Evolutionary conservation across 2,113 vertebrate species (phyloP).

Genomic region (Pandion haliaetus): DNA sequence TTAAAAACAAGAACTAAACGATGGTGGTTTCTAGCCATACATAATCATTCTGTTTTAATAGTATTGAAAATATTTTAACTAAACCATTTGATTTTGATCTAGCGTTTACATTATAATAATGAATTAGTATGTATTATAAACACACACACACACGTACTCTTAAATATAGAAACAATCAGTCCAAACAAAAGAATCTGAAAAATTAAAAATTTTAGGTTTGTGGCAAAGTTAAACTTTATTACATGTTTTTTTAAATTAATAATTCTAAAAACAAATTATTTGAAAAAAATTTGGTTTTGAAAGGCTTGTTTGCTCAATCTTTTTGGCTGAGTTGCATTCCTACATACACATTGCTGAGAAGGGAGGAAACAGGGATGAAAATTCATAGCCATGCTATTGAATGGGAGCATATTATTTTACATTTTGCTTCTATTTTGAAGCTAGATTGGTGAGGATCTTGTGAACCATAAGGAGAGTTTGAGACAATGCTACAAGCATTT

Average conservation of each 20-base stretch:
- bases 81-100: not conserved
- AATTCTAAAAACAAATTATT: not conserved
- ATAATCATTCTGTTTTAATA: not conserved
- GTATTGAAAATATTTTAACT: not conserved
- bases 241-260: not conserved
- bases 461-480: not conserved
- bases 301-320: not conserved
- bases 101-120: not conserved
- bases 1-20: not conserved
- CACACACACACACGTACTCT: not conserved
- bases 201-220: not conserved
- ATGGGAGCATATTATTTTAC: not conserved
- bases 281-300: not conserved
- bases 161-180: not conserved
- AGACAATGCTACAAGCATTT: not conserved
- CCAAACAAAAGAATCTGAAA: not conserved
- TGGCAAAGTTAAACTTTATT: not conserved
- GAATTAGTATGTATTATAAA: not conserved
- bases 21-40: not conserved
- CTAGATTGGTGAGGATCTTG: not conserved
- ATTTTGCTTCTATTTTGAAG: not conserved
- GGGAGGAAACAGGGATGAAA: not conserved
- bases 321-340: not conserved
- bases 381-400: not conserved
- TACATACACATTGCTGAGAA: not conserved